Base-by-base conservation (phyloP, 2,797 vertebrate genomes). In the Sebastes diploproa region DNA sequence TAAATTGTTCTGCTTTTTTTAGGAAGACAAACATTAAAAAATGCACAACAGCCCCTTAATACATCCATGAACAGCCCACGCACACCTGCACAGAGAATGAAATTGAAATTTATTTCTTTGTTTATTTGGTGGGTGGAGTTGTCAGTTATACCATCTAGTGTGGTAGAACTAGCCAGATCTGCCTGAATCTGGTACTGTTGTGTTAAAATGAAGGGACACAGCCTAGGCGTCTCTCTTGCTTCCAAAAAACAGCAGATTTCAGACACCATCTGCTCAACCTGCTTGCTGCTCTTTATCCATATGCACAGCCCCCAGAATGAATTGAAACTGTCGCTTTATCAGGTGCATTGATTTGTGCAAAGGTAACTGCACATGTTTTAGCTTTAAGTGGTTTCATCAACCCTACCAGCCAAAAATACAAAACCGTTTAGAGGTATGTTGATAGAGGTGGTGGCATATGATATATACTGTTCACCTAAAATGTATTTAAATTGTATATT, bases 261-360 rank as follows among this genome's bases (percentile, higher is more conserved):
- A 91, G 83, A 89, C 86, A 34, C 85, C 85, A 88, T 86, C 88
- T 90, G 82, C 30, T 90, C 83, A 25, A 32, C 68, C 77, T 85
- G 79, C 66, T 27, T 18, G 64, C 71, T 81, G 68, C 70, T 75
- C 74, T 83, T 86, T 56, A 83, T 77, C 72, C 73, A 67, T 54
- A 84, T 73, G 83, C 72, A 63, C 54, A 55, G 50, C 60, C 32
- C 30, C 30, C 78, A 58, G 23, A 63, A 56, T 18, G 20, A 64
- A 30, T 16, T 56, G 69, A 84, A 75, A 73, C 59, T 60, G 42
- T 65, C 46, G 16, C 55, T 52, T 87, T 63, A 67, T 85, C 46
- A 68, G 77, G 54, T 32, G 14, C 59, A 75, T 66, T 72, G 77
- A 80, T 86, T 75, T 62, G 52, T 72, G 32, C 54, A 56, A 14